Conservation (phyloP, 92 coral and sea anemone genomes). For the Epizoanthus fatuus region DNA sequence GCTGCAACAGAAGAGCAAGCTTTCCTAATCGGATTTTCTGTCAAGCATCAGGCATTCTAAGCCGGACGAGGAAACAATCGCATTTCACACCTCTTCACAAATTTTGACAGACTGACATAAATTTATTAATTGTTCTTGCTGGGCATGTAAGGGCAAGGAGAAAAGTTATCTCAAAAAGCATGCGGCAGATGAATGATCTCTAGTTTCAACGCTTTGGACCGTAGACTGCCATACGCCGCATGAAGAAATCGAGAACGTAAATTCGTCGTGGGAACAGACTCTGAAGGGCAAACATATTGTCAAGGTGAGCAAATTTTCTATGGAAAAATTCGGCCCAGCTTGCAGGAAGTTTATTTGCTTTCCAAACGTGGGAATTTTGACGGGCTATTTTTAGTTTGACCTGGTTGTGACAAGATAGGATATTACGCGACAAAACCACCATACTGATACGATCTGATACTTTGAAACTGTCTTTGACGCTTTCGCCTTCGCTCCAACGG, state of each 20-base stretch:
- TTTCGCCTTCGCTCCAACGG: neutral
- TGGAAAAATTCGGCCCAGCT: neutral
- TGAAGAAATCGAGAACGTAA: conserved; percentile 6
- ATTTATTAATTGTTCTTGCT: conserved; percentile 52
- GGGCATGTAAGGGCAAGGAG: conserved; percentile 71
- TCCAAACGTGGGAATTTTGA: conserved; percentile 31
- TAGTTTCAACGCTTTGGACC: conserved; percentile 21
- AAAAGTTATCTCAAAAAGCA: conserved; percentile 38
- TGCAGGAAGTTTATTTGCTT: conserved; percentile 41
- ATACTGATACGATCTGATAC: too few species aligned
- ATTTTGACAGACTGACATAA: conserved; percentile 63
- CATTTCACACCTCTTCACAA: conserved; percentile 48
- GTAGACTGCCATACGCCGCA: neutral
- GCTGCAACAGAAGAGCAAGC: neutral
- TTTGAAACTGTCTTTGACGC: too few species aligned
- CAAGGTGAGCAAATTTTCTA: conserved; percentile 14
- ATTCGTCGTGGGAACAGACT: neutral
- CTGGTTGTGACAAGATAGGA: neutral
- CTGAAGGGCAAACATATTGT: neutral
- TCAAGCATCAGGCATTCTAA: neutral
- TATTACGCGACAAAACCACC: neutral
- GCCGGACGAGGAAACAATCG: conserved; percentile 28
- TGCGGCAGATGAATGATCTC: conserved; percentile 43
- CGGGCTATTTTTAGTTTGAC: conserved; percentile 5
- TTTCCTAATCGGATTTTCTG: conserved; percentile 16